Evolutionary conservation across 2,113 vertebrate species (phyloP).

Genomic region (Apteryx mantelli): DNA sequence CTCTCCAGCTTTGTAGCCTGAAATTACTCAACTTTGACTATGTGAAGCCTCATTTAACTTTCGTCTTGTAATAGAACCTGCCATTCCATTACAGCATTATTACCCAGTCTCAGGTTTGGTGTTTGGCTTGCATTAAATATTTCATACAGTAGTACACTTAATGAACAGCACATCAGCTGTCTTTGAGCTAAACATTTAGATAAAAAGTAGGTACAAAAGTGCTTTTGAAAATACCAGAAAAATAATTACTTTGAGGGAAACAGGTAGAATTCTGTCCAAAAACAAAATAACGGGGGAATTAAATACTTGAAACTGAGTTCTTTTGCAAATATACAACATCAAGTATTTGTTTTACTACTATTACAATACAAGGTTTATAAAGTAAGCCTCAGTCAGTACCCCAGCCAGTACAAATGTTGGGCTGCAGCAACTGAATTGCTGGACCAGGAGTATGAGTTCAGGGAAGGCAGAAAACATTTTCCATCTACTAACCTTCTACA

Average conservation of each 20-base stretch:
- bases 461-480: constrained; percentile 20
- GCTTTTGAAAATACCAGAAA: background rate
- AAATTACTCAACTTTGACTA: background rate
- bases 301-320: background rate
- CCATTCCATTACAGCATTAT: background rate
- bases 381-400: background rate
- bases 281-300: background rate
- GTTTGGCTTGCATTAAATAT: background rate
- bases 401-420: background rate
- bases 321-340: background rate
- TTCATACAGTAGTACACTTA: background rate
- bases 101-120: background rate
- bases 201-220: background rate
- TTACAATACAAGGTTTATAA: background rate
- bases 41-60: background rate
- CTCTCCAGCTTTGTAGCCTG: background rate
- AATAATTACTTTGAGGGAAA: background rate
- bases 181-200: background rate
- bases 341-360: background rate
- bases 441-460: background rate
- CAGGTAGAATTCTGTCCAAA: background rate
- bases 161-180: background rate
- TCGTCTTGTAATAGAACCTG: background rate
- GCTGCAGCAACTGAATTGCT: background rate
- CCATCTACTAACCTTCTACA: background rate